Evolutionary conservation across 2,797 vertebrate genomes (phyloP).

Genomic region (Micropoecilia bifurca): DNA sequence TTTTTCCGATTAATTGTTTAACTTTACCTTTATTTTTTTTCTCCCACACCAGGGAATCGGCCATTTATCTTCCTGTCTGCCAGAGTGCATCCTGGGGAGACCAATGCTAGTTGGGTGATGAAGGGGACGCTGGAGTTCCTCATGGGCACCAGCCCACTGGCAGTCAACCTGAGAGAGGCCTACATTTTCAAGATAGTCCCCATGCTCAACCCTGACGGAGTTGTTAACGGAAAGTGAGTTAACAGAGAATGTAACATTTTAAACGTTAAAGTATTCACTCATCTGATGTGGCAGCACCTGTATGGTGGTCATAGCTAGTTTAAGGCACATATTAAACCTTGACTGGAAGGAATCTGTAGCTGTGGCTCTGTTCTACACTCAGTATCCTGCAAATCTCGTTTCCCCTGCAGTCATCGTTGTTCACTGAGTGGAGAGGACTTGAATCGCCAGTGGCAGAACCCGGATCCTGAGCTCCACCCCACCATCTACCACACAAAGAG

Average conservation of each 20-base stretch:
- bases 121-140: slow-evolving; percentile 97
- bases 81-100: slow-evolving; percentile 98
- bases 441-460: slow-evolving; percentile 97
- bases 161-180: slow-evolving; percentile 91
- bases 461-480: slow-evolving; percentile 93
- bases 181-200: slow-evolving; percentile 99
- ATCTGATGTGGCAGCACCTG: slow-evolving; percentile 27
- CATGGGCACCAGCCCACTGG: slow-evolving; percentile 89
- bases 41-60: slow-evolving; percentile 87
- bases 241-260: slow-evolving; percentile 16
- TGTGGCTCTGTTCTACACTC: slow-evolving; percentile 39
- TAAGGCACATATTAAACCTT: slow-evolving; percentile 31
- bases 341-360: slow-evolving; percentile 40
- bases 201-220: slow-evolving; percentile 98
- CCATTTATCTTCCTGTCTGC: slow-evolving; percentile 95
- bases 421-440: slow-evolving; percentile 99
- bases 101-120: slow-evolving; percentile 99
- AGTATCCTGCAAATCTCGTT: slow-evolving; percentile 40
- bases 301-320: slow-evolving; percentile 26
- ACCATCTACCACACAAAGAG: slow-evolving; percentile 98
- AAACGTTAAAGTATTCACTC: slow-evolving; percentile 34
- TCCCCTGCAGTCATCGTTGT: slow-evolving; percentile 91
- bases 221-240: slow-evolving; percentile 97
- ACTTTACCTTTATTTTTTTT: slow-evolving; percentile 35
- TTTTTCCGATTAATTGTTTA: not conserved